A percentile compares a stretch with the other conserved stretches of the same genome.
Evolutionary conservation across 2,888 invertebrate species (phyloP).

Genomic region (Drosophila maculinotata): DNA sequence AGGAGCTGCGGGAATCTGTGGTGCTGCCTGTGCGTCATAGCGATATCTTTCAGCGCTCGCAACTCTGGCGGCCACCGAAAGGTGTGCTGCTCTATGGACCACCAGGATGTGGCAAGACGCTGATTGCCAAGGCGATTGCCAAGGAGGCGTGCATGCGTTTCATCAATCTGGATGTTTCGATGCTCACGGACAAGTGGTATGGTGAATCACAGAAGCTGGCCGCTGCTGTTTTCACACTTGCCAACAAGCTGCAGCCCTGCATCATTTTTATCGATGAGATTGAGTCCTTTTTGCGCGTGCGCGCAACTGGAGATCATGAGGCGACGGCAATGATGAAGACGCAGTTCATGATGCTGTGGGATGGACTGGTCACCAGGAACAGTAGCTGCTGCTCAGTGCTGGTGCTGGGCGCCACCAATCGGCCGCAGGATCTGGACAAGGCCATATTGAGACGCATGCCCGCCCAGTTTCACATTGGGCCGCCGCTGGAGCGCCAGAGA

Average conservation of each 20-base stretch:
- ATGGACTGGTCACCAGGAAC: conserved; percentile 95
- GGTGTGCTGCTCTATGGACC: conserved; percentile 97
- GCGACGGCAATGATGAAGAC: conserved; percentile 99
- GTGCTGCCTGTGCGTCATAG: conserved; percentile 95
- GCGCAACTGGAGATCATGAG: conserved; percentile 97
- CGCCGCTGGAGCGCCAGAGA: conserved; percentile 90
- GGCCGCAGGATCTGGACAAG: conserved; percentile 86
- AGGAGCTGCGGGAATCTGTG: conserved; percentile 96
- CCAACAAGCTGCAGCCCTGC: conserved; percentile 95
- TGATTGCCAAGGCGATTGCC: conserved; percentile 98
- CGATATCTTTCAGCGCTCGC: conserved; percentile 92
- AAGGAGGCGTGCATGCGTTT: conserved; percentile 96
- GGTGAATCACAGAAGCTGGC: conserved; percentile 99
- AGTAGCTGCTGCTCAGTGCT: conserved; percentile 91
- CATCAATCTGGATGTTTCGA: conserved; percentile 96
- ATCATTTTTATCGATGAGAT: conserved; percentile 99
- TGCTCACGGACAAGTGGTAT: conserved; percentile 99
- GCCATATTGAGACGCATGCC: conserved; percentile 71
- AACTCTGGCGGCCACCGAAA: conserved; percentile 96
- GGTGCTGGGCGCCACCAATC: conserved; percentile 98
- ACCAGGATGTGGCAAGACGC: conserved; percentile 97
- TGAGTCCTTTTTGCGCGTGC: conserved; percentile 96
- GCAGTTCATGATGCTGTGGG: conserved; percentile 99
- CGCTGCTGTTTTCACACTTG: conserved; percentile 97
- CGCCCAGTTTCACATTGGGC: conserved; percentile 89